Conservation (phyloP, 2,797 vertebrate genomes). For the Okamejei kenojei region DNA sequence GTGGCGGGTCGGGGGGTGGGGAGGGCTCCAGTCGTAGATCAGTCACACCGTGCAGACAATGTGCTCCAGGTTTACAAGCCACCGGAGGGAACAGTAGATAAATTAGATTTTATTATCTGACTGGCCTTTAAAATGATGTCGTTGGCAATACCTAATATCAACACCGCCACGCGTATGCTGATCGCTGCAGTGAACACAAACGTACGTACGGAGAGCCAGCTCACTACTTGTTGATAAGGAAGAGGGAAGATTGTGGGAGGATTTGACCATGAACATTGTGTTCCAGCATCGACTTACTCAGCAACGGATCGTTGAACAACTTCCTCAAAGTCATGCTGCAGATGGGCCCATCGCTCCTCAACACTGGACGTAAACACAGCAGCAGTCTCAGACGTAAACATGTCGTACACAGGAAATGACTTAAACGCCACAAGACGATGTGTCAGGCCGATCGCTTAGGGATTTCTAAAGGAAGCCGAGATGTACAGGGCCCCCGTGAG, state of each 20-base stretch:
- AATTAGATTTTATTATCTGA: not conserved
- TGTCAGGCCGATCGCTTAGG: not conserved
- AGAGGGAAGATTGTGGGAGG: not conserved
- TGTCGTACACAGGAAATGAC: constrained; percentile 32
- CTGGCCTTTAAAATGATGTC: not conserved
- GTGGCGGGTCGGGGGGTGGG: no score
- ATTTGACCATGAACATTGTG: constrained; percentile 27
- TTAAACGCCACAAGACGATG: not conserved
- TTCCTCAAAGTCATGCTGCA: not conserved
- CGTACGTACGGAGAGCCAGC: no score
- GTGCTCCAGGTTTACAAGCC: not conserved
- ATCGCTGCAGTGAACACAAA: not conserved
- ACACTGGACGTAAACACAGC: not conserved
- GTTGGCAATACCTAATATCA: not conserved
- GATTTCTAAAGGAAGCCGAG: not conserved
- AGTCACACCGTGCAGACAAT: not conserved
- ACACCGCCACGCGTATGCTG: not conserved
- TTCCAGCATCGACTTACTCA: not conserved
- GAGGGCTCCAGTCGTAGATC: not conserved
- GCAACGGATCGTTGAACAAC: not conserved
- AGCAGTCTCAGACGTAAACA: not conserved
- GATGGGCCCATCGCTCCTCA: not conserved
- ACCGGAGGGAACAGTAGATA: not conserved
- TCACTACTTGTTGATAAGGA: not conserved
- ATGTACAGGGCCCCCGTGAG: no score